Evolutionary conservation across 2,888 invertebrate species (phyloP), one percentile per base, ranked within the genome.

Genomic region (Macrophya alboannulata): DNA sequence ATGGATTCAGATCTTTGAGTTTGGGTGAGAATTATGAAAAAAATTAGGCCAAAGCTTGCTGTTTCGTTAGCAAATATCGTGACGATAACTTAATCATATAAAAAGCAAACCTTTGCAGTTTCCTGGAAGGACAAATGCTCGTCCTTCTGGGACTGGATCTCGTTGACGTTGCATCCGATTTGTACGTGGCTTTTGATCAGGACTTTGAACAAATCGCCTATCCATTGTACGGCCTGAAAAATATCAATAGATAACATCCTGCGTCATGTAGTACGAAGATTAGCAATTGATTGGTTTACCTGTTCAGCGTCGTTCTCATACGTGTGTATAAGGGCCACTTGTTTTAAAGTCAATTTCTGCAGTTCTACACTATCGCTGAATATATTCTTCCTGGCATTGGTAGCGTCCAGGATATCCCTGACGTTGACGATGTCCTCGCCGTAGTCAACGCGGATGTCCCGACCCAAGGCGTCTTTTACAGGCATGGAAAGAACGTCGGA

Each of bases 401-500:
- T 96, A 74, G 96, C 96, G 88, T 96, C 96, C 87, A 97, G 94
- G 90, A 96, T 96, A 90, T 96, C 96, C 88, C 96, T 95, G 85
- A 97, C 95, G 91, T 97, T 97, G 85, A 95, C 95, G 85, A 97
- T 96, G 90, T 97, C 97, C 90, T 95, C 95, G 88, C 95, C 95
- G 90, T 97, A 97, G 94, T 97, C 95, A 89, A 97, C 95, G 87
- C 95, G 95, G 88, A 96, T 94, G 91, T 96, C 96, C 89, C 96
- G 95, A 79, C 97, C 97, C 87, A 96, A 94, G 0, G 97, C 96
- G 93, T 97, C 97, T 94, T 97, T 97, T 87, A 97, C 95, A 12
- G 97, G 97, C 95, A 97, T 96, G 65, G 97, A 96, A 89, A 97
- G 94, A 93, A 97, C 95, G 91, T 97, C 97, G 86, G 97, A 96